Base-by-base conservation (phyloP, 2,888 invertebrate genomes). In the Aporophyla nigra region DNA sequence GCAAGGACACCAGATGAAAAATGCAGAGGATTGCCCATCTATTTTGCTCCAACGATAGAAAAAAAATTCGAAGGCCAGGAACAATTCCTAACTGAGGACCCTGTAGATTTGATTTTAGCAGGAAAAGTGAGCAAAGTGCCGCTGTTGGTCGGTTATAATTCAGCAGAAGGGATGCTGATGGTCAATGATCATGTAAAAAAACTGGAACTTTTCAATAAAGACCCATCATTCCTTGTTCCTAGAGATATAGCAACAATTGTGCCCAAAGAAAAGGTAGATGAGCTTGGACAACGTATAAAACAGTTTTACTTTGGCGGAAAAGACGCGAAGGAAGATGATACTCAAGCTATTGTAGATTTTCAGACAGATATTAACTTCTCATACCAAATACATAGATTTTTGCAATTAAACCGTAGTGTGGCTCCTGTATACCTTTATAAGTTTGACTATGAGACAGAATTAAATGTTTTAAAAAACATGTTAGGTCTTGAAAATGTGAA, bases 41-140 rank as follows among this genome's bases (percentile, higher is more conserved):
- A 93, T 75, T 95, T 93, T 76, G 87, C 90, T 24, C 95, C 95
- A 1, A 92, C 93, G 2, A 83, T 93, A 2, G 95, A 95, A 85
- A 94, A 93, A 70, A 87, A 88, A 62, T 93, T 93, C 70, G 78
- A 85, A 7, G 86, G 87, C 24, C 88, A 90, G 0, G 90, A 93
- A 81, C 80, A 91, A 12, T 95, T 94, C 81, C 76, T 95, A 27
- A 86, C 88, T 5, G 89, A 93, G 71, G 84, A 92, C 51, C 92
- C 94, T 3, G 77, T 91, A 6, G 83, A 92, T 54, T 72, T 90
- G 43, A 51, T 95, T 4, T 76, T 91, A 74, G 83, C 90, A 7
- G 91, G 91, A 5, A 90, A 91, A 75, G 73, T 92, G 0, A 90
- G 87, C 62, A 89, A 90, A 76, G 91, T 95, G 0, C 94, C 95